These are phyloP conservation scores for Macaria liturata DNA, from an alignment of 2,888 invertebrate species.

Conservation along the genomic window DNA sequence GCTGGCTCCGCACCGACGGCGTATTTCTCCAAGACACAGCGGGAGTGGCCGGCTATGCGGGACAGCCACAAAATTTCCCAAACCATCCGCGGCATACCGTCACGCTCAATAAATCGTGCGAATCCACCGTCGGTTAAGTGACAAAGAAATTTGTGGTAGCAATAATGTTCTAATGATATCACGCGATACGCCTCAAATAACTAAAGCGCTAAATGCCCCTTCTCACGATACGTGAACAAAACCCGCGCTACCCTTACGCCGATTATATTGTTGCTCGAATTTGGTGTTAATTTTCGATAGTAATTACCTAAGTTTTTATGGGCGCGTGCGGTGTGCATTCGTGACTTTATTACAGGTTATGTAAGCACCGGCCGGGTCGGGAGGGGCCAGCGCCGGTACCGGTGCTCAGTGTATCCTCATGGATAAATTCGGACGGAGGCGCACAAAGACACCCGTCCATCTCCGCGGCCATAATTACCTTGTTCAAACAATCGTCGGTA, in stretches of 20 bases:
- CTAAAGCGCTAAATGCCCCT: conserved; percentile 62
- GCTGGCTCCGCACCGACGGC: conserved; percentile 33
- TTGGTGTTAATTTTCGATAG: conserved; percentile 52
- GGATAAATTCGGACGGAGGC: conserved; percentile 15
- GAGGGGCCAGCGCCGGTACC: conserved; percentile 52
- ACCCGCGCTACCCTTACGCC: conserved; percentile 46
- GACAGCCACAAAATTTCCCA: conserved; percentile 47
- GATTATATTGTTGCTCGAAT: conserved; percentile 50
- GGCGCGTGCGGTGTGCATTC: conserved; percentile 45
- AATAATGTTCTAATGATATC: conserved; percentile 67
- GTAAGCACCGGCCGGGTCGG: conserved; percentile 41
- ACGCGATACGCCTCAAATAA: conserved; percentile 63
- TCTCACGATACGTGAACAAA: conserved; percentile 55
- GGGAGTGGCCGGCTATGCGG: conserved; percentile 42
- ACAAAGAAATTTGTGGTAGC: conserved; percentile 70
- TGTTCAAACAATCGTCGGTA: conserved; percentile 70
- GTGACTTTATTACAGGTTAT: conserved; percentile 44
- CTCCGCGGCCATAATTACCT: conserved; percentile 66
- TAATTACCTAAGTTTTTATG: conserved; percentile 54
- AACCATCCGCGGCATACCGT: conserved; percentile 50
- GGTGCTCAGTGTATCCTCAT: background rate
- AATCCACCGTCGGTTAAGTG: conserved; percentile 61
- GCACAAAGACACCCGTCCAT: conserved; percentile 34
- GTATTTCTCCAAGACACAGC: conserved; percentile 41
- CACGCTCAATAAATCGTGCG: conserved; percentile 61